phyloP scores from a whole-genome alignment of 2,888 invertebrate species.

The Phyllotreta cruciferae region DNA sequence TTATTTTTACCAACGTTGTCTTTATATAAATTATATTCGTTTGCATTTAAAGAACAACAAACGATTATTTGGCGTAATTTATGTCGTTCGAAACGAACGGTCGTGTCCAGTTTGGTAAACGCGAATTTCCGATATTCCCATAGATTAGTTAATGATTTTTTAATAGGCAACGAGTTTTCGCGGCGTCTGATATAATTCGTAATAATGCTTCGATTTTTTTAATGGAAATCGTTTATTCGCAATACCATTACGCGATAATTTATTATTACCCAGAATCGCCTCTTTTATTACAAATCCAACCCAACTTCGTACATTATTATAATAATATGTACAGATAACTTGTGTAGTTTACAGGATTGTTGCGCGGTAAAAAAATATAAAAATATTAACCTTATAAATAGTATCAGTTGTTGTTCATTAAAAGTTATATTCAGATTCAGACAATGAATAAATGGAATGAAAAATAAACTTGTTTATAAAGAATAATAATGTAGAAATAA shows the following conservation, averaged over 20 bases:
- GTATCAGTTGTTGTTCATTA: slow-evolving; percentile 29
- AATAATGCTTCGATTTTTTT: too few relatives aligned
- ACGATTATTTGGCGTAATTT: slow-evolving; percentile 2
- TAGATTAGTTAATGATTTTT: too few relatives aligned
- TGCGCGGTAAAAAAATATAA: slow-evolving; percentile 20
- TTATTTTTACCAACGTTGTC: slow-evolving; percentile 26
- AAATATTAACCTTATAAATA: slow-evolving; percentile 28
- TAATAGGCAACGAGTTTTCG: too few relatives aligned
- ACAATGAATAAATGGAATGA: slow-evolving; percentile 26
- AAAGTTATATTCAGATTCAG: slow-evolving; percentile 29
- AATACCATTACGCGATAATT: too few relatives aligned
- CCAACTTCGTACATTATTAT: too few relatives aligned
- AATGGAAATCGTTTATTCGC: too few relatives aligned
- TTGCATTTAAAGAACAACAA: neutral
- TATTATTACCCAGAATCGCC: slow-evolving; percentile 1
- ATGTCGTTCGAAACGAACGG: too few relatives aligned
- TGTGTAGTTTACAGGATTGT: neutral
- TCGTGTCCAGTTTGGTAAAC: too few relatives aligned
- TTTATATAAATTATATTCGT: slow-evolving; percentile 12
- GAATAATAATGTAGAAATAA: slow-evolving; percentile 21
- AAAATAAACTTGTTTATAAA: slow-evolving; percentile 28
- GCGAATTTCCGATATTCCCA: too few relatives aligned
- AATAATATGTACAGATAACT: slow-evolving; percentile 2
- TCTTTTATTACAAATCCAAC: too few relatives aligned
- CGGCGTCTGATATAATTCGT: too few relatives aligned